Percentiles rank a stretch among this genome's conserved stretches.
Evolutionary conservation across 2,797 vertebrate species (phyloP).

Genomic region (Characodon lateralis): DNA sequence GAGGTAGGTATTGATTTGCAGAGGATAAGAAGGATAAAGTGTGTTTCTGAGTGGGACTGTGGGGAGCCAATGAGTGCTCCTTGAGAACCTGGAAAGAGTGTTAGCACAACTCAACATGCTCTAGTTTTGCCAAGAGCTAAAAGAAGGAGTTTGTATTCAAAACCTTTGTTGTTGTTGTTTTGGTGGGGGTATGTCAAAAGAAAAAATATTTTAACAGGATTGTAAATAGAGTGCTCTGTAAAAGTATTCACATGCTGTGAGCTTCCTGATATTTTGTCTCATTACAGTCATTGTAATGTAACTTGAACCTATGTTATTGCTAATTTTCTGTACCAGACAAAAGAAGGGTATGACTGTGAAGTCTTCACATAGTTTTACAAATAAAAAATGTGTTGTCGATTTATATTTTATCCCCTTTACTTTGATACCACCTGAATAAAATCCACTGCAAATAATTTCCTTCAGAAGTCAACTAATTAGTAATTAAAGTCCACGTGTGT

Average conservation of each 20-base stretch:
- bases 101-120: conserved; percentile 55
- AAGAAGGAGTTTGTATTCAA: conserved; percentile 48
- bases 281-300: no score
- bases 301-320: no score
- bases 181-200: conserved; percentile 10
- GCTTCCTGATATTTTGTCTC: background rate
- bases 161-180: conserved; percentile 30
- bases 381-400: background rate
- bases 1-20: conserved; percentile 75
- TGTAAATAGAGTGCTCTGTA: background rate
- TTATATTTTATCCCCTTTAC: background rate
- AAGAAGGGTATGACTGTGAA: no score
- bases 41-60: conserved; percentile 62
- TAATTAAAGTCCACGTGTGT: background rate
- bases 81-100: conserved; percentile 55
- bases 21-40: conserved; percentile 67
- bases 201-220: conserved; percentile 14
- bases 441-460: background rate
- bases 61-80: conserved; percentile 50
- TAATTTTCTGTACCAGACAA: no score
- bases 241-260: no score
- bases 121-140: conserved; percentile 46
- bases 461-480: background rate
- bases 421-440: background rate
- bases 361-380: background rate